Conservation (phyloP, 2,888 invertebrate genomes). For the Tinea semifulvella region DNA sequence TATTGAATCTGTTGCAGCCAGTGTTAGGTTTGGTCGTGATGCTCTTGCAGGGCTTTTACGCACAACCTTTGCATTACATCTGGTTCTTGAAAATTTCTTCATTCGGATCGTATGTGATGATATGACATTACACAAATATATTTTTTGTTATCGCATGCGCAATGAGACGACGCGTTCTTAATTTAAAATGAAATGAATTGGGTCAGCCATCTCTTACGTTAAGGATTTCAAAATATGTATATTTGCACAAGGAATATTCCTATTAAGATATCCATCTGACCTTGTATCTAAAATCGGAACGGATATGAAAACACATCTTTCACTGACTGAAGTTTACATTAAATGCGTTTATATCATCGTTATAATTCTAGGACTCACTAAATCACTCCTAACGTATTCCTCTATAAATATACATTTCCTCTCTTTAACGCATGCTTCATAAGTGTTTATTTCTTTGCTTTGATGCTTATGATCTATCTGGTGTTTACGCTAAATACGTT, state of each 20-base stretch:
- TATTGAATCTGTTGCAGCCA: too few species aligned
- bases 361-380: not conserved
- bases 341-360: not conserved
- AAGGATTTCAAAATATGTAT: not conserved
- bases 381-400: not conserved
- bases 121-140: not conserved
- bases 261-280: not conserved
- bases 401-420: too few species aligned
- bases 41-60: too few species aligned
- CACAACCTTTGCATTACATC: too few species aligned
- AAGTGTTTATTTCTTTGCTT: too few species aligned
- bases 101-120: too few species aligned
- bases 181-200: not conserved
- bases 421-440: too few species aligned
- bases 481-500: too few species aligned
- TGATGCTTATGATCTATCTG: too few species aligned
- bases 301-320: not conserved
- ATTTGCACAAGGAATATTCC: not conserved
- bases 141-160: not conserved
- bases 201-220: not conserved
- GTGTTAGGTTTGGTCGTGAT: too few species aligned
- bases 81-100: too few species aligned
- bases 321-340: not conserved
- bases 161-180: not conserved
- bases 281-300: conserved; percentile 8